Percentiles rank a stretch among this genome's conserved stretches.
Evolutionary conservation across 53 echinoderm and acorn worm species (phyloP).

Genomic region (Henricia sp.): DNA sequence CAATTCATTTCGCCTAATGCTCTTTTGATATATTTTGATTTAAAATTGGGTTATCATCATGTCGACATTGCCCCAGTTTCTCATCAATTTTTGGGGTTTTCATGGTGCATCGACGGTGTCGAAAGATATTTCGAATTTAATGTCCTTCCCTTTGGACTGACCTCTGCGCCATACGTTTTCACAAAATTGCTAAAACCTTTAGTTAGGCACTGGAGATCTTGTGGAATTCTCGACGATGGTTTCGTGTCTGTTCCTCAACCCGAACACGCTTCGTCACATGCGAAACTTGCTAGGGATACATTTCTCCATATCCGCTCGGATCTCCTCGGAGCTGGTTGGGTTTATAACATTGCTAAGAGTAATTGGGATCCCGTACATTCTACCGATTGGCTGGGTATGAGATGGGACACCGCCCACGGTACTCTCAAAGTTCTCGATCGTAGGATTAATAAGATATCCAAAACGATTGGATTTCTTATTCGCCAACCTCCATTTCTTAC

Average conservation of each 20-base stretch:
- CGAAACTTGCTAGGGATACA: background rate
- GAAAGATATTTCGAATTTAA: slow-evolving; percentile 4
- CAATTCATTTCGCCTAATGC: background rate
- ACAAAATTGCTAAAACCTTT: background rate
- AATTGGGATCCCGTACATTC: background rate
- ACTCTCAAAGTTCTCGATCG: background rate
- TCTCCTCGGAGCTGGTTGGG: background rate
- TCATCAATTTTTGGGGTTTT: background rate
- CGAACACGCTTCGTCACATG: background rate
- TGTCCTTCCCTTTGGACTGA: background rate
- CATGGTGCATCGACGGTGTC: background rate
- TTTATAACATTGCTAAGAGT: background rate
- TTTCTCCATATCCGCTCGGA: background rate
- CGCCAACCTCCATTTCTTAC: background rate
- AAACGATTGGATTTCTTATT: background rate
- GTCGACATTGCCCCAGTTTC: slow-evolving; percentile 9
- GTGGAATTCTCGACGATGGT: background rate
- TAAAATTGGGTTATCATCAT: slow-evolving; percentile 24
- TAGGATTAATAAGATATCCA: background rate
- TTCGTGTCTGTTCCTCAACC: background rate
- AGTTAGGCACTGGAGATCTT: background rate
- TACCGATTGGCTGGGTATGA: slow-evolving; percentile 4
- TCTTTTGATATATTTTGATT: slow-evolving; percentile 4
- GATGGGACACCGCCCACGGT: slow-evolving; percentile 10
- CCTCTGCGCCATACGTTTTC: background rate